Conservation (phyloP, 2,797 vertebrate species). For the Gallinago stenura region DNA sequence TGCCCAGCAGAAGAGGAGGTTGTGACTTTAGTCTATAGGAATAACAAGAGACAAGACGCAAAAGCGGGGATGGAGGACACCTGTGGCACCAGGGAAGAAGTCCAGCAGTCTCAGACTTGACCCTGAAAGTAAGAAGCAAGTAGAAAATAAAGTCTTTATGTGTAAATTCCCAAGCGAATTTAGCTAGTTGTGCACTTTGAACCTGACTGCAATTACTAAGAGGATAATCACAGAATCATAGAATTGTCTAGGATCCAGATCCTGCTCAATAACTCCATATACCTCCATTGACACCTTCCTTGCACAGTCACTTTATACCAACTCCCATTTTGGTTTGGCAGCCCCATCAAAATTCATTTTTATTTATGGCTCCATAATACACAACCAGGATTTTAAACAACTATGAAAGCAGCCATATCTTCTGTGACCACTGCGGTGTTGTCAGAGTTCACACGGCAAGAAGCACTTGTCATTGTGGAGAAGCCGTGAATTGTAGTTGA, state of each 20-base stretch:
- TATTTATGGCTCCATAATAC: neutral
- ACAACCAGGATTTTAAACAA: neutral
- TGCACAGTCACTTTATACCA: neutral
- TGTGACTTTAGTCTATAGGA: neutral
- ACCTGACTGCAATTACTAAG: neutral
- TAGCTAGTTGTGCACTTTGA: neutral
- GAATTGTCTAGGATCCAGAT: neutral
- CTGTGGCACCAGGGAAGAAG: neutral
- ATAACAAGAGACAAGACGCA: neutral
- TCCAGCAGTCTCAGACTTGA: neutral
- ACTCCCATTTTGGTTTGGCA: neutral
- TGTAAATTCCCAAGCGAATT: neutral
- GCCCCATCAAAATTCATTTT: neutral
- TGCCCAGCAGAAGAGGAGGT: neutral
- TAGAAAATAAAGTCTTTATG: neutral
- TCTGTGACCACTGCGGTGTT: neutral
- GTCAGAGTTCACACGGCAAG: neutral
- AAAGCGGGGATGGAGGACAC: neutral
- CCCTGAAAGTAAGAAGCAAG: neutral
- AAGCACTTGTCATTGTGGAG: neutral
- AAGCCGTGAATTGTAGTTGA: neutral
- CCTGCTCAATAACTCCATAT: neutral
- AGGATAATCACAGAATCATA: neutral
- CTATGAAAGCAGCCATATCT: neutral
- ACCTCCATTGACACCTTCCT: neutral